phyloP scores from a whole-genome alignment of 2,113 vertebrate species.

The Marcusenius ussheri region DNA sequence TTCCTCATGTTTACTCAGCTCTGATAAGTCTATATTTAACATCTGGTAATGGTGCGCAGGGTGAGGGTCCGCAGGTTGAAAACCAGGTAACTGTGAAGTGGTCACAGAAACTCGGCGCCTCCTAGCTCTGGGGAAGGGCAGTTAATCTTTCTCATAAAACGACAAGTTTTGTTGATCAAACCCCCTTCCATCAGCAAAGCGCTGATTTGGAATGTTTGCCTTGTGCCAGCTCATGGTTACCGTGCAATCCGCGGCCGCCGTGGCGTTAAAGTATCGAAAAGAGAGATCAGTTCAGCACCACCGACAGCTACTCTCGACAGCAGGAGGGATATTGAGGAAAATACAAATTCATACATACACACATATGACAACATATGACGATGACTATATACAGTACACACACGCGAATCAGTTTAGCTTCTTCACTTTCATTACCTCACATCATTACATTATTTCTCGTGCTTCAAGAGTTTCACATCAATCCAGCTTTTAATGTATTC shows the following conservation, averaged over 20 bases:
- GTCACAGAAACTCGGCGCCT: conserved; percentile 17
- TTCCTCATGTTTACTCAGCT: conserved; percentile 32
- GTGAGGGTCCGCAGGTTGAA: conserved; percentile 8
- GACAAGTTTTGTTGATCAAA: conserved; percentile 31
- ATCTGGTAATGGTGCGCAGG: conserved; percentile 32
- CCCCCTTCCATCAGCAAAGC: conserved; percentile 14
- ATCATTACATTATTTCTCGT: neutral
- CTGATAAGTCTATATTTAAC: conserved; percentile 33
- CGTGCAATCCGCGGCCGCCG: conserved; percentile 17
- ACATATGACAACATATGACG: neutral
- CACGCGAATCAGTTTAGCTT: neutral
- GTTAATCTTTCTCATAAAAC: conserved; percentile 35
- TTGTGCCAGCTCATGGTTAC: conserved; percentile 19
- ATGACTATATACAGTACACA: no score
- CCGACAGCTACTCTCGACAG: conserved; percentile 34
- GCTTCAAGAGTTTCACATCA: neutral
- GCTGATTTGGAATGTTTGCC: conserved; percentile 22
- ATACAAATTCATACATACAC: neutral
- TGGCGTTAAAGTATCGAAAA: neutral
- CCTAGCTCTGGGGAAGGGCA: conserved; percentile 15
- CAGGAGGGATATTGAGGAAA: neutral
- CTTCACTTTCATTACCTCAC: neutral
- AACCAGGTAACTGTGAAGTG: conserved; percentile 42
- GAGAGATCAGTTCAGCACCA: conserved; percentile 42
- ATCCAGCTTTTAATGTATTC: neutral